Conservation (phyloP, 2,888 invertebrate genomes). For the Synanthedon formicaeformis region DNA sequence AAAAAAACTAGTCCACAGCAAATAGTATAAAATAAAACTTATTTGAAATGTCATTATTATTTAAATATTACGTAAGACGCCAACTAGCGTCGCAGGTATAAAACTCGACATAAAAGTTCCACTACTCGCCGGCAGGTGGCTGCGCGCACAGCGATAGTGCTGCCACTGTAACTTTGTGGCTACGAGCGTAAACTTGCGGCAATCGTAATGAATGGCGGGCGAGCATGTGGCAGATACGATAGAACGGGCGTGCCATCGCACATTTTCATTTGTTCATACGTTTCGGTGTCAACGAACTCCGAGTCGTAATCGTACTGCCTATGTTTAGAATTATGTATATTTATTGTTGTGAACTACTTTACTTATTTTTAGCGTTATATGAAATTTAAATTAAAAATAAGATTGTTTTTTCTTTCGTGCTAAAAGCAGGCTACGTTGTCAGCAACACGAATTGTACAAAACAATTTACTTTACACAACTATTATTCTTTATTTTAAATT, state of each 20-base stretch:
- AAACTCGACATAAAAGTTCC: conserved; percentile 27
- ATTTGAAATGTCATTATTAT: background rate
- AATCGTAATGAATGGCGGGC: conserved; percentile 46
- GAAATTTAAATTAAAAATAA: too few relatives aligned
- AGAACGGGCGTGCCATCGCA: conserved; percentile 27
- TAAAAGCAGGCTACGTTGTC: too few relatives aligned
- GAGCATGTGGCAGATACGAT: conserved; percentile 35
- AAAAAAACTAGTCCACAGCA: background rate
- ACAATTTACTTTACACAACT: too few relatives aligned
- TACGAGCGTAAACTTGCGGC: conserved; percentile 22
- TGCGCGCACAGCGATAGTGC: conserved; percentile 25
- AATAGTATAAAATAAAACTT: background rate
- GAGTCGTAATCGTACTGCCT: conserved; percentile 11
- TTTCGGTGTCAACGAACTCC: conserved; percentile 53
- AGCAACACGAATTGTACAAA: too few relatives aligned
- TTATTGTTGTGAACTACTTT: too few relatives aligned
- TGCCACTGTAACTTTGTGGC: conserved; percentile 23
- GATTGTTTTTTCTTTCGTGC: too few relatives aligned
- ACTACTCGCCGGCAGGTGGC: conserved; percentile 59
- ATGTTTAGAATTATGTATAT: too few relatives aligned
- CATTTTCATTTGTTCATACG: conserved; percentile 19
- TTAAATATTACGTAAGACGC: conserved; percentile 20
- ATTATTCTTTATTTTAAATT: too few relatives aligned
- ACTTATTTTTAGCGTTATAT: too few relatives aligned
- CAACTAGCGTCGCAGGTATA: conserved; percentile 28